Evolutionary conservation across 2,113 vertebrate genomes (phyloP).

Genomic region (Arenaria interpres): DNA sequence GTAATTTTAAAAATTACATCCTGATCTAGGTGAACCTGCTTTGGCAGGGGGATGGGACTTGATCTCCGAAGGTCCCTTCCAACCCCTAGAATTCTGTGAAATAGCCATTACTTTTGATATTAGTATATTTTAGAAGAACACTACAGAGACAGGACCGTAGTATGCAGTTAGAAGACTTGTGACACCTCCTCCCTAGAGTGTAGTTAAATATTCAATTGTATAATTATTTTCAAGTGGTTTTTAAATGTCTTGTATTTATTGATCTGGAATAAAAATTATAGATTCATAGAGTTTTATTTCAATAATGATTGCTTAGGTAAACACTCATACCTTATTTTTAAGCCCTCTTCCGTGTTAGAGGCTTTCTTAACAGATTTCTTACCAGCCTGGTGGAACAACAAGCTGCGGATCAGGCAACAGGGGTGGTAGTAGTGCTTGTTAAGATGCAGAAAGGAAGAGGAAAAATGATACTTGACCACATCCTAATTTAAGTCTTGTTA

Average conservation of each 20-base stretch:
- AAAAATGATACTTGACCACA: background rate
- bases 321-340: background rate
- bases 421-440: background rate
- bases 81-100: background rate
- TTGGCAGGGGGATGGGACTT: too few species aligned
- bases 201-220: background rate
- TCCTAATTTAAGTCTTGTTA: background rate
- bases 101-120: background rate
- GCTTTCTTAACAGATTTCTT: background rate
- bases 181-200: fast-evolving
- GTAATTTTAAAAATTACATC: background rate
- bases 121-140: background rate
- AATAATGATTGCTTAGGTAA: background rate
- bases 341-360: background rate
- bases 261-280: background rate
- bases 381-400: background rate
- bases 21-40: too few species aligned
- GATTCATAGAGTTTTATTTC: background rate
- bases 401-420: background rate
- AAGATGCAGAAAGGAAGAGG: background rate
- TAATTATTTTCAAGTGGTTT: background rate
- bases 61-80: too few species aligned
- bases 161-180: background rate
- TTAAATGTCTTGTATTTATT: background rate
- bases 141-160: background rate